These are phyloP conservation scores for Quiscalus mexicanus DNA, from an alignment of 2,113 vertebrate genomes.

Conservation along the genomic window DNA sequence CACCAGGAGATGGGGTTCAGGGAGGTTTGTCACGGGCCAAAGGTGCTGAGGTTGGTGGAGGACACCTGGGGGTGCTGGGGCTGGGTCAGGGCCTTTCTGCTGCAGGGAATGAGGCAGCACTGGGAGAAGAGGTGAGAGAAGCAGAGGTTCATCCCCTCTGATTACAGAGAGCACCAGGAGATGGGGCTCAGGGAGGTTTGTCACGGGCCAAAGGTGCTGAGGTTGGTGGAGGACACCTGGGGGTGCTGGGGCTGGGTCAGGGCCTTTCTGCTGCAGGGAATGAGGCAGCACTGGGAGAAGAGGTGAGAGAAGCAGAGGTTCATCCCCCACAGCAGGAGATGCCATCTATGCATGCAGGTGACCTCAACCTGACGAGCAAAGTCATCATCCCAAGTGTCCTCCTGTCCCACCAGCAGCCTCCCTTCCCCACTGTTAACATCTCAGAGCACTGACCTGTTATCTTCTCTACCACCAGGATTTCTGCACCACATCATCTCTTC, in stretches of 20 bases:
- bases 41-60: not conserved
- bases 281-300: not conserved
- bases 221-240: not conserved
- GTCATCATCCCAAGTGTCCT: not conserved
- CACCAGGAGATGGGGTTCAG: not conserved
- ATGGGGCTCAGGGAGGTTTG: not conserved
- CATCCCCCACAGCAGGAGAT: not conserved
- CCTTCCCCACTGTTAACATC: not conserved
- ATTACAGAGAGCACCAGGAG: not conserved
- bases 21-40: not conserved
- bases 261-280: not conserved
- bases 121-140: not conserved
- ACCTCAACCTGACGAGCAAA: not conserved
- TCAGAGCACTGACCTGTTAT: not conserved
- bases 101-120: not conserved
- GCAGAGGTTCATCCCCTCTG: not conserved
- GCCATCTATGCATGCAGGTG: not conserved
- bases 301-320: not conserved
- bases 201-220: not conserved
- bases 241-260: not conserved
- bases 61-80: not conserved
- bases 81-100: not conserved
- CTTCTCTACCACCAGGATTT: slow-evolving; percentile 82
- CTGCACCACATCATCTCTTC: slow-evolving; percentile 65
- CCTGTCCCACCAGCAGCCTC: not conserved